These are phyloP conservation scores for Acanthisitta chloris DNA, from an alignment of 2,113 vertebrate species.

Conservation along the genomic window DNA sequence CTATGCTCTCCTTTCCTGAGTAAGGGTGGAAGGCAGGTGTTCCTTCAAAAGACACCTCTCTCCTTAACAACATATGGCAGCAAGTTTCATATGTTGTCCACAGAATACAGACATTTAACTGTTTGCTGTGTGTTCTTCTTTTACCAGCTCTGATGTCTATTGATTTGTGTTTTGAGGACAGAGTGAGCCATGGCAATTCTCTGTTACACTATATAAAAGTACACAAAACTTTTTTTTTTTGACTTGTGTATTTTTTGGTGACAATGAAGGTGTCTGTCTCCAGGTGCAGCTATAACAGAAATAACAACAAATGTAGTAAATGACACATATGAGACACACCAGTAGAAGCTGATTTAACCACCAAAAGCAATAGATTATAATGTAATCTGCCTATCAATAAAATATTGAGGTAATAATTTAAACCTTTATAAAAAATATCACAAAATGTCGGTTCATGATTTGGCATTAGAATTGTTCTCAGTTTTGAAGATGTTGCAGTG, in stretches of 20 bases:
- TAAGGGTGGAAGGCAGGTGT: not conserved
- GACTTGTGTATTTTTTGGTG: not conserved
- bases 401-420: not conserved
- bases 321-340: not conserved
- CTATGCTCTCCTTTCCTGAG: not conserved
- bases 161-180: not conserved
- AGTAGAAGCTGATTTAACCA: not conserved
- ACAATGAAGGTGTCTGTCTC: fast-evolving
- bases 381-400: not conserved
- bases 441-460: not conserved
- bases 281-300: not conserved
- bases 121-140: not conserved
- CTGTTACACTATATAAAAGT: not conserved
- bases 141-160: not conserved
- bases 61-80: not conserved
- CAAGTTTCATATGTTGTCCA: not conserved
- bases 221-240: not conserved
- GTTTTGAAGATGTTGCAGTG: not conserved
- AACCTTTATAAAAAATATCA: not conserved
- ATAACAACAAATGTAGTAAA: not conserved
- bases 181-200: not conserved
- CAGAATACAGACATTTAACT: not conserved
- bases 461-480: not conserved
- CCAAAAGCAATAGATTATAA: not conserved
- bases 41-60: not conserved